Conservation (phyloP, 2,797 vertebrate genomes). For the Pipistrellus pipistrellus region DNA sequence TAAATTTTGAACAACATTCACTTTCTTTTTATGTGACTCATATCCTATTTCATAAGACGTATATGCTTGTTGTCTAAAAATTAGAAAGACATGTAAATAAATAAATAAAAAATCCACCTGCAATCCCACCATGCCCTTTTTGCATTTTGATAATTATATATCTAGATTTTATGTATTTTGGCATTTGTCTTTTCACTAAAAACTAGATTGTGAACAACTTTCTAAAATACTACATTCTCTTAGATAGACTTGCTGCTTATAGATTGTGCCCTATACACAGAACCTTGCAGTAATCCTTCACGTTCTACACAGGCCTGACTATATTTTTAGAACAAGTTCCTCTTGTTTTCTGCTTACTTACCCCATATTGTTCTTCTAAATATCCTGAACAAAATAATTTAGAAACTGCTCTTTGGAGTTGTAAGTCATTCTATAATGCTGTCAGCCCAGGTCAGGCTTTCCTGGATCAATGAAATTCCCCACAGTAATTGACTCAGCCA, state of each 20-base stretch:
- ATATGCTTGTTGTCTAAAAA: neutral
- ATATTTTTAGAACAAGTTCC: neutral
- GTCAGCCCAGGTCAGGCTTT: neutral
- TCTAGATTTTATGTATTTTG: constrained; percentile 42
- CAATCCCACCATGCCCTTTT: neutral
- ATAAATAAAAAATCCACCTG: neutral
- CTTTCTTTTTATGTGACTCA: neutral
- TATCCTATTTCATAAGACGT: neutral
- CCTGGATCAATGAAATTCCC: constrained; percentile 45
- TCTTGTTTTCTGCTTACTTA: constrained; percentile 31
- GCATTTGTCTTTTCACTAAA: neutral
- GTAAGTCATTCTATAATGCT: constrained; percentile 40
- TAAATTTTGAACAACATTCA: constrained; percentile 24
- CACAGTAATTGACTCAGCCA: constrained; percentile 43
- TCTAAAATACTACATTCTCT: neutral
- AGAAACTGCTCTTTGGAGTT: constrained; percentile 23
- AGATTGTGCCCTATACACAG: neutral
- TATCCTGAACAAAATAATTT: constrained; percentile 47
- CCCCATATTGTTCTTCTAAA: neutral
- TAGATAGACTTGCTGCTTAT: neutral
- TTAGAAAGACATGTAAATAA: neutral
- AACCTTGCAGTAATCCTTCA: neutral
- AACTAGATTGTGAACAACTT: constrained; percentile 18
- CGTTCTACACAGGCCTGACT: neutral
- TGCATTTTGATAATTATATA: constrained; percentile 5